Conservation (phyloP, 1,140 invertebrate genomes). For the Drosophila mauritiana region DNA sequence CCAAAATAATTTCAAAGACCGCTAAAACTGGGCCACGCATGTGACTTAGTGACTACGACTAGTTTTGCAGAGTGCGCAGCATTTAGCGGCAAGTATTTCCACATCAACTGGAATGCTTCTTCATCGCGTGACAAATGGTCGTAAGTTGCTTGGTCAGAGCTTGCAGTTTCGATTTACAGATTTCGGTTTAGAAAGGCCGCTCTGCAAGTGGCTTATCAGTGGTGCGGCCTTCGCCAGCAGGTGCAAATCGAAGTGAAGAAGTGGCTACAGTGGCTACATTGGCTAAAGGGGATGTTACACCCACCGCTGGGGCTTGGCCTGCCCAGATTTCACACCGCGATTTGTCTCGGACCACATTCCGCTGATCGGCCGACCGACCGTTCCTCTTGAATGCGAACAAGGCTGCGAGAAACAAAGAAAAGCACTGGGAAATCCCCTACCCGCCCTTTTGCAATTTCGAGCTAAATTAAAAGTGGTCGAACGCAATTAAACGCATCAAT, state of each 20-base stretch:
- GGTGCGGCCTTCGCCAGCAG: constrained; percentile 37
- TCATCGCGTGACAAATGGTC: constrained; percentile 70
- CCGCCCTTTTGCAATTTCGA: constrained; percentile 14
- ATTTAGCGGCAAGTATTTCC: background rate
- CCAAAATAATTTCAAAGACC: constrained; percentile 45
- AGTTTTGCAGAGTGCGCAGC: constrained; percentile 61
- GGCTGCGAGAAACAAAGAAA: background rate
- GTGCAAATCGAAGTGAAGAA: constrained; percentile 7
- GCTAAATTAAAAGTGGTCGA: constrained; percentile 35
- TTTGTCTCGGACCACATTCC: constrained; percentile 16
- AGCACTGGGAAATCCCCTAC: constrained; percentile 1
- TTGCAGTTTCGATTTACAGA: constrained; percentile 2
- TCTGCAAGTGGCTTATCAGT: constrained; percentile 43
- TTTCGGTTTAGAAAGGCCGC: constrained; percentile 66
- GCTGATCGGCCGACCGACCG: background rate
- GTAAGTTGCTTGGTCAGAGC: constrained; percentile 45
- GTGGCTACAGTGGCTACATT: background rate
- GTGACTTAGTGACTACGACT: constrained; percentile 26
- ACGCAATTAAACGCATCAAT: constrained; percentile 76
- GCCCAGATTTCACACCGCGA: constrained; percentile 29
- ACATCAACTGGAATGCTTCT: constrained; percentile 41
- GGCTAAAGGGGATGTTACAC: constrained; percentile 1
- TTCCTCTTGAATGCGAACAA: constrained; percentile 6
- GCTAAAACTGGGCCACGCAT: constrained; percentile 64
- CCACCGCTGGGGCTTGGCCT: constrained; percentile 21